Conservation (phyloP, 2,888 invertebrate species). For the Vannuccia rotundouncinata region DNA sequence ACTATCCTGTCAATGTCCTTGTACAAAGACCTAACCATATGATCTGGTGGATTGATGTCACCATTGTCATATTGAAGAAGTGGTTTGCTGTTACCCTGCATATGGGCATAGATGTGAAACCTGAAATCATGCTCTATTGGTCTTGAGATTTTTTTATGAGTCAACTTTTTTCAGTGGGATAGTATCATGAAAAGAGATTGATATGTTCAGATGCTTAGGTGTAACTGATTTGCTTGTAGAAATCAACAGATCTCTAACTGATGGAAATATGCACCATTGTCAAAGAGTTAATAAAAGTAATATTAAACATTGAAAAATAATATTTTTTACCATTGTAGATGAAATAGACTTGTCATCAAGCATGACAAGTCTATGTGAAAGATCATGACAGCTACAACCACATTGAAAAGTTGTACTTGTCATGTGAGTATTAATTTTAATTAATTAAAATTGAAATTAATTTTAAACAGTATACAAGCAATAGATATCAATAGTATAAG, state of each 20-base stretch:
- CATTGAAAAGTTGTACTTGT: no score
- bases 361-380: no score
- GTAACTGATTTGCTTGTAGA: not conserved
- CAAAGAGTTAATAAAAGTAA: no score
- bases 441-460: no score
- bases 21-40: slow-evolving; percentile 6
- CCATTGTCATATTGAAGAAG: not conserved
- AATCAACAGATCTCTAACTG: slow-evolving; percentile 8
- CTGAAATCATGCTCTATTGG: slow-evolving; percentile 22
- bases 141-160: not conserved
- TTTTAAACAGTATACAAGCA: no score
- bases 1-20: not conserved
- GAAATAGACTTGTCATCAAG: no score
- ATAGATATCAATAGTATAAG: no score
- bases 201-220: not conserved
- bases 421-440: no score
- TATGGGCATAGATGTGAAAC: slow-evolving; percentile 30
- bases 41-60: slow-evolving; percentile 3
- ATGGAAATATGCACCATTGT: not conserved
- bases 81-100: slow-evolving; percentile 12
- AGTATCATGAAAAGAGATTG: slow-evolving; percentile 6
- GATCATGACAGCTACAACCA: no score
- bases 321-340: no score
- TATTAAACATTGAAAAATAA: no score
- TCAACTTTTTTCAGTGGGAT: not conserved